Evolutionary conservation across 2,888 invertebrate species (phyloP), one percentile per base, ranked within the genome.

Genomic region (Amiota communis): DNA sequence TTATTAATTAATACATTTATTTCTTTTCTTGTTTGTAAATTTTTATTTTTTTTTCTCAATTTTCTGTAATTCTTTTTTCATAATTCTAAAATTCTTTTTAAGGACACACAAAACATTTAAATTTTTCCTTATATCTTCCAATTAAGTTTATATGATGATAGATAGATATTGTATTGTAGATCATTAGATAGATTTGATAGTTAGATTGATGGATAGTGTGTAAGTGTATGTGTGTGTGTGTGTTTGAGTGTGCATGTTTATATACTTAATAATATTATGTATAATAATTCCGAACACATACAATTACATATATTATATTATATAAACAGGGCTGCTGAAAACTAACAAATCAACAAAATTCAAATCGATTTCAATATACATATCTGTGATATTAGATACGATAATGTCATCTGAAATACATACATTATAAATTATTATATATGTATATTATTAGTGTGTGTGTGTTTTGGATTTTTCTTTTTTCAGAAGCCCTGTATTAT

Each of bases 61-160:
- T 36, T 36, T 76, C 74, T 73, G 17, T 72, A 72, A 74, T 17
- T 68, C 9, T 51, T 23, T 69, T 77, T 72, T 73, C 73, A 56
- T 73, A n/a, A n/a, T 57, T 81, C 12, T 80, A 77, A 76, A 80
- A 2, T 23, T 23, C 36, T 53, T 53, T 74, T 76, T 82, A 77
- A 82, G 84, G 86, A 84, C 83, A 78, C 81, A 80, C 69, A 75
- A 77, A n/a, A 84, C 51, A 36, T 71, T 69, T 48, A 61, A 67
- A 67, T 13, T 17, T 20, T 59, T 63, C 68, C 71, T 65, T 67
- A 73, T 77, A 73, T 46, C 53, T 57, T 57, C 6, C 10, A 13
- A 4, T 36, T 6, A 36, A 36, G 36, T 36, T 36, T 36, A 36
- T 36, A 36, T 36, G 36, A 6, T 36, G 36, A 36, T 36, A 36